Base-by-base conservation (phyloP, 2,888 invertebrate genomes). In the Choreutis nemorana region DNA sequence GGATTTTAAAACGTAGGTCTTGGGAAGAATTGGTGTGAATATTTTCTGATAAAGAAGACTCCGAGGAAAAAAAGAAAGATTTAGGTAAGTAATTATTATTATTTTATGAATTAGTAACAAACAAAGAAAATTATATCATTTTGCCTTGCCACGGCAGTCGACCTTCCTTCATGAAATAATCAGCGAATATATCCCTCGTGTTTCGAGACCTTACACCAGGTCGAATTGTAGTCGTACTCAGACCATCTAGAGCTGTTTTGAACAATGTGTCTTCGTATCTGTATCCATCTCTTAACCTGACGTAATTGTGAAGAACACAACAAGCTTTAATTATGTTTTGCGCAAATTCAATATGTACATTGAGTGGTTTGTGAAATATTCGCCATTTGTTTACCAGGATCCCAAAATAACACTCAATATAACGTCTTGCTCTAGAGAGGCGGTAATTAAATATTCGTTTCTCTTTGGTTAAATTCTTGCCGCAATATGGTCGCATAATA, bases 1-100 rank as follows among this genome's bases (percentile, higher is more conserved):
- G 32, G 25, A 31, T 26, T 10, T 29, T 33, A 14, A 36, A 36
- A 30, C 15, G 31, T 10, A 30, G 31, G 23, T 14, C 25, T 21
- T 36, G 36, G 32, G 26, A 35, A 26, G 30, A 35, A 30, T 25
- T 35, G 16, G 32, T 35, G 8, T 28, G 20, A 21, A 30, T 35
- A 14, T 32, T 28, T 30, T 30, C 22, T 26, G 26, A 30, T 21
- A 13, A 14, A 22, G 35, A 16, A 15, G 31, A 32, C 13, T 31
- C 29, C 24, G 28, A 31, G 5, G 18, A 18, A 18, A 18, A 18
- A 8, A 18, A 18, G 8, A 18, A 8, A 18, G 8, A 18, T 18
- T 8, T 18, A 8, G 18, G 18, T 18, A 18, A 18, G 18, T 18
- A 8, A 18, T 18, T 6, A 18, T 18, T 18, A 6, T 18, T 5